Evolutionary conservation across 1,140 invertebrate genomes (phyloP).

Genomic region (Monochamus saltuarius): DNA sequence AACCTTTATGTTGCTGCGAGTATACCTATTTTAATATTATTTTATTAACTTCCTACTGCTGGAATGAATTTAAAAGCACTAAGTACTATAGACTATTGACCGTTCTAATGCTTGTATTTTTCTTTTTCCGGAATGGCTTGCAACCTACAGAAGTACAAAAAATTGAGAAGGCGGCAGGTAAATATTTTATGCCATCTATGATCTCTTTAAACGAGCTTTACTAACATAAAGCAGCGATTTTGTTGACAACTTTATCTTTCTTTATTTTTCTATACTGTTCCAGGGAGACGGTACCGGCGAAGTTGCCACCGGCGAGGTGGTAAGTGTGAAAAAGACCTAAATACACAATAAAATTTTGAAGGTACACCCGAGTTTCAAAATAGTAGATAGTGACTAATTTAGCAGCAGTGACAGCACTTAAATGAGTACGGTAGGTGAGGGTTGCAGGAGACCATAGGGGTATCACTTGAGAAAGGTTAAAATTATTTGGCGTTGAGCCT

Average conservation of each 20-base stretch:
- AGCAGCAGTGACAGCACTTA: too few species aligned
- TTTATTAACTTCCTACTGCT: too few species aligned
- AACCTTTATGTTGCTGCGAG: too few species aligned
- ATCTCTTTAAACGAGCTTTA: too few species aligned
- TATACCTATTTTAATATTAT: slow-evolving; percentile 9
- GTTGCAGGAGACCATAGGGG: too few species aligned
- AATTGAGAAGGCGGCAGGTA: slow-evolving; percentile 84
- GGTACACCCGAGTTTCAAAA: too few species aligned
- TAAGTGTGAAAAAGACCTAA: slow-evolving; percentile 40
- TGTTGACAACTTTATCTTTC: slow-evolving; percentile 35
- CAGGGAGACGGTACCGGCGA: slow-evolving; percentile 78
- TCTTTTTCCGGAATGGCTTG: slow-evolving; percentile 47
- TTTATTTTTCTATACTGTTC: slow-evolving; percentile 57
- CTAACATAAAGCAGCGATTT: neutral
- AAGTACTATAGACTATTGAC: neutral
- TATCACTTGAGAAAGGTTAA: too few species aligned
- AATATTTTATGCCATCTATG: slow-evolving; percentile 48
- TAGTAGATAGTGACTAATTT: too few species aligned
- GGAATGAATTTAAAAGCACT: too few species aligned
- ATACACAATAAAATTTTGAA: neutral
- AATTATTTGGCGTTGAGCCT: too few species aligned
- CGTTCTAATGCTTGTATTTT: slow-evolving; percentile 29
- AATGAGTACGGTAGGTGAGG: too few species aligned
- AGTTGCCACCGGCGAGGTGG: slow-evolving; percentile 69
- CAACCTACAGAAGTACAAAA: slow-evolving; percentile 80